Base-by-base conservation (phyloP, 1,140 invertebrate genomes). In the Trichonephila clavata region DNA sequence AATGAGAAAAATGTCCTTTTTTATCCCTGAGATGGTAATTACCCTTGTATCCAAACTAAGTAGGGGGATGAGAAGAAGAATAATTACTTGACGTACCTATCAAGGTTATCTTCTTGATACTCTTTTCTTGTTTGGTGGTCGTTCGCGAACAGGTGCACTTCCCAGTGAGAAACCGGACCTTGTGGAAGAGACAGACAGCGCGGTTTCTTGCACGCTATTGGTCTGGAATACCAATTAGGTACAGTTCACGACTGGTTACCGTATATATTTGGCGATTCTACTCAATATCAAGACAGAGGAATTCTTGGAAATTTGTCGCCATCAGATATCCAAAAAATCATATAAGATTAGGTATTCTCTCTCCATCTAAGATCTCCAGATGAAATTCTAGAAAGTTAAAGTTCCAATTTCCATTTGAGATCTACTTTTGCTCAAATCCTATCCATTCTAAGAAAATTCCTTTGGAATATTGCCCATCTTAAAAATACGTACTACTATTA, bases 111-210 rank as follows among this genome's bases (percentile, higher is more conserved):
- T 77, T 27, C 21, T 77, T 77, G 68, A 24, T 10, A n/a, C 13
- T 32, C n/a, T 24, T 77, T 50, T 50, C 43, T 50, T 3, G 5
- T 50, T 50, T 5, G 43, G 43, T 50, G 43, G 43, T 50, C 43
- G 43, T 50, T 50, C 43, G 43, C 68, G 68, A 24, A 77, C 68
- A 77, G 68, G 68, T 77, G 68, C 32, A 32, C 8, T 50, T 50
- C 43, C 43, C 43, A 50, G 43, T 50, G 13, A 24, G 13, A 32
- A 77, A 77, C 68, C 68, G 68, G 68, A 77, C 68, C 68, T 77
- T 77, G 68, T 61, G 68, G n/a, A 27, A 21, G 68, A 77, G 68
- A 24, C 68, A 77, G 68, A 77, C 68, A 77, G 68, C 68, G 68
- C 68, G 68, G 68, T 77, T 77, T 77, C 32, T 77, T 77, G 20